Evolutionary conservation across 2,113 vertebrate genomes (phyloP).

Genomic region (Chroicocephalus ridibundus): DNA sequence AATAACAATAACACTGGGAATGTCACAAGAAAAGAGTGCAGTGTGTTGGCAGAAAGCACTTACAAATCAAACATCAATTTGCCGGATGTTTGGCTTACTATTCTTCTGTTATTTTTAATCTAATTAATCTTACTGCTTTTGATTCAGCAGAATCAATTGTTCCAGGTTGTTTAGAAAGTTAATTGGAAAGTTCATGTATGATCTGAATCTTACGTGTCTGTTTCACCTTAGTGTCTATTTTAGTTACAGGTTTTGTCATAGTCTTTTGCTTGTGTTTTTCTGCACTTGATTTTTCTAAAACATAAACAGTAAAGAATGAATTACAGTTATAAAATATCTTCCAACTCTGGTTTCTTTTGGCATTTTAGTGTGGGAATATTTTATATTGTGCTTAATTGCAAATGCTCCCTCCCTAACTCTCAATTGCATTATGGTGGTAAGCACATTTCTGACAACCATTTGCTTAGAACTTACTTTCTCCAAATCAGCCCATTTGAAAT

Average conservation of each 20-base stretch:
- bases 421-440: slow-evolving; percentile 52
- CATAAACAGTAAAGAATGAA: slow-evolving; percentile 23
- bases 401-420: slow-evolving; percentile 10
- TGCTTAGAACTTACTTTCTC: slow-evolving; percentile 54
- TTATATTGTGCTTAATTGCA: neutral
- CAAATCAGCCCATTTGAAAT: slow-evolving; percentile 56
- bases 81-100: slow-evolving; percentile 23
- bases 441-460: slow-evolving; percentile 66
- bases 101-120: slow-evolving; percentile 35
- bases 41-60: neutral
- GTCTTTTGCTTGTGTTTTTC: slow-evolving; percentile 12
- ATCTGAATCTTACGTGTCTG: neutral
- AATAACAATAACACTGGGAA: slow-evolving; percentile 17
- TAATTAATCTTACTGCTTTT: slow-evolving; percentile 49
- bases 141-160: slow-evolving; percentile 23
- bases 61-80: slow-evolving; percentile 49
- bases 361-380: slow-evolving; percentile 36
- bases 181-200: neutral
- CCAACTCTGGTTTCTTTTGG: slow-evolving; percentile 12
- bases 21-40: slow-evolving; percentile 21
- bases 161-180: slow-evolving; percentile 20
- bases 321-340: slow-evolving; percentile 33
- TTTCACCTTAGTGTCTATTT: neutral
- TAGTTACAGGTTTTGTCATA: slow-evolving; percentile 20
- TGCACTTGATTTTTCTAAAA: slow-evolving; percentile 40